Evolutionary conservation across 2,797 vertebrate genomes (phyloP).

Genomic region (Glossophaga mutica): DNA sequence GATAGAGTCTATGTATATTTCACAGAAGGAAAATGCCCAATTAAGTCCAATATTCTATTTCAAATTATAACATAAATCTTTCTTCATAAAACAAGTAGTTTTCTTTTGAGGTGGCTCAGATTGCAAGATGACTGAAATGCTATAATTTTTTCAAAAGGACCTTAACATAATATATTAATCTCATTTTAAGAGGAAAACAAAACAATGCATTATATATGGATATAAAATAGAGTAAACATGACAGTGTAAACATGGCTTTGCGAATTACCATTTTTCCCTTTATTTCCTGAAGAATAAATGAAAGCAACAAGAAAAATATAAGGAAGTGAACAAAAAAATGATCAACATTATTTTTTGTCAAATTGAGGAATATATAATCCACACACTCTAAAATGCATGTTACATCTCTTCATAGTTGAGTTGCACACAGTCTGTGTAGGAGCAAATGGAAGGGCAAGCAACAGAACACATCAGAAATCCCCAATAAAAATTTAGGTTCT

Average conservation of each 20-base stretch:
- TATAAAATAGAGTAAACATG: background rate
- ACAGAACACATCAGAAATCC: background rate
- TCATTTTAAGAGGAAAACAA: background rate
- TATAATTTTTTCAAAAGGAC: background rate
- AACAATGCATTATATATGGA: background rate
- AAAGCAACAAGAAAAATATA: background rate
- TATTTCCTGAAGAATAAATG: background rate
- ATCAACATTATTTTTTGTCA: background rate
- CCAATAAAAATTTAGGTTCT: background rate
- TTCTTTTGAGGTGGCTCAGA: background rate
- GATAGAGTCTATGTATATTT: background rate
- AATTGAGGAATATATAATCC: background rate
- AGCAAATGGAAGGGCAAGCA: background rate
- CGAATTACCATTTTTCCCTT: background rate
- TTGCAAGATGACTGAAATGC: background rate
- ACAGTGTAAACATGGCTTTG: background rate
- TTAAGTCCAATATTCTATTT: background rate
- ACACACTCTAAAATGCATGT: accelerated
- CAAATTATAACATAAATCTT: background rate
- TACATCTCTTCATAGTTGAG: background rate
- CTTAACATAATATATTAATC: background rate
- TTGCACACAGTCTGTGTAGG: too few relatives aligned
- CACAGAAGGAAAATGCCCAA: background rate
- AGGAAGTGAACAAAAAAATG: background rate
- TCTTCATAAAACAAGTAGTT: background rate